Evolutionary conservation across 2,797 vertebrate species (phyloP), one percentile per base, ranked within the genome.

Genomic region (Periparus ater): DNA sequence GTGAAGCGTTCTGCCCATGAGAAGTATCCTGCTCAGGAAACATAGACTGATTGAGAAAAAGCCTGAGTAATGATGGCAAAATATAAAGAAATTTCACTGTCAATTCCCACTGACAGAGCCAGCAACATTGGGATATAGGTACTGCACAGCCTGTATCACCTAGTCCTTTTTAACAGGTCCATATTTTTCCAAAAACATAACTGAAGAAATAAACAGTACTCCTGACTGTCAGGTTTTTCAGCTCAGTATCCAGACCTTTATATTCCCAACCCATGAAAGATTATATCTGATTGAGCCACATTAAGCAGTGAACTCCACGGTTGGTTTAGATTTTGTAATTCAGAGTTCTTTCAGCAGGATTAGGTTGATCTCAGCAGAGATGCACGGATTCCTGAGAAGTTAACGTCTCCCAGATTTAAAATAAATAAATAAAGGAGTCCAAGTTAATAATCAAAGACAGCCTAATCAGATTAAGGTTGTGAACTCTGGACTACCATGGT

Each of bases 401-500:
- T 93, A 70, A 74, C 63, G 91, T 94, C 83, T 94, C 50, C n/a
- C 51, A 89, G 95, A 92, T 96, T 97, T 89, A 85, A 95, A 95
- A 93, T 68, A 96, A 95, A 93, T 63, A 96, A 95, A 96, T 92
- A 95, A 95, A 42, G 32, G 89, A 73, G 15, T 71, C 38, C 85
- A 94, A 96, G 61, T 96, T 96, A 97, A 97, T 96, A 23, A 48
- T 84, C 87, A 97, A 95, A 89, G 97, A 94, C 78, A 89, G 38
- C 61, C 83, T 97, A 97, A 97, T 91, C 95, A 96, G 97, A 97
- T 97, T 97, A 97, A 83, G 74, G 91, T 67, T 96, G 88, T 78
- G 93, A 97, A 97, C 81, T 86, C 88, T 90, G 80, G 91, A 82
- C 91, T 91, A 91, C 62, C 80, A 86, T 23, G 53, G 73, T 22